These are phyloP conservation scores for Zaprionus ghesquierei DNA, from an alignment of 1,140 invertebrate genomes.

Conservation along the genomic window DNA sequence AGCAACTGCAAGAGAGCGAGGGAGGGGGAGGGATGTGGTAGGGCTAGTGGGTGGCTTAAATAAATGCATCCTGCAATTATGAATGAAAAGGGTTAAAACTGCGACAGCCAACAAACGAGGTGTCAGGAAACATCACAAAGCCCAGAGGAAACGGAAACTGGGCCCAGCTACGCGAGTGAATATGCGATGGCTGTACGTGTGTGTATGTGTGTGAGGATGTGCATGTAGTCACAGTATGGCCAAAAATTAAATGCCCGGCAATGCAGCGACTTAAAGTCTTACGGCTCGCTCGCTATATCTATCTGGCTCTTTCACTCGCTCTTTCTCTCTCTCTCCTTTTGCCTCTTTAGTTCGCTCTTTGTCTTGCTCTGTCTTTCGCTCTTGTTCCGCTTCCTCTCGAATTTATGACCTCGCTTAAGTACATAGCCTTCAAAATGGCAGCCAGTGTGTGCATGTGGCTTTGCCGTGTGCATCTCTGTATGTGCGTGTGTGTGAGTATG, in stretches of 20 bases:
- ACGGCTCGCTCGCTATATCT: slow-evolving; percentile 38
- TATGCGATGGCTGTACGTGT: background rate
- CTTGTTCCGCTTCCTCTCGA: slow-evolving; percentile 10
- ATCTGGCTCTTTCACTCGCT: background rate
- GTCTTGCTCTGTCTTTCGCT: background rate
- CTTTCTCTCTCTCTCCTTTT: background rate
- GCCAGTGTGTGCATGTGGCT: slow-evolving; percentile 19
- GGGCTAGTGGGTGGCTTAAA: slow-evolving; percentile 33
- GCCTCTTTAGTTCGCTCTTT: background rate
- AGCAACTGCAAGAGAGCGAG: background rate
- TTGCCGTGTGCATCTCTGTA: slow-evolving; percentile 16
- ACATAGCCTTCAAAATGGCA: slow-evolving; percentile 69
- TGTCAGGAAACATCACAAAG: slow-evolving; percentile 44
- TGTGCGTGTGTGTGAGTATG: slow-evolving; percentile 30
- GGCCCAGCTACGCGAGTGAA: slow-evolving; percentile 14
- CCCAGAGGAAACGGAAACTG: slow-evolving; percentile 51
- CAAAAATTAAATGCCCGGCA: slow-evolving; percentile 42
- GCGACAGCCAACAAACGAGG: slow-evolving; percentile 41
- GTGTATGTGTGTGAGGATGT: background rate
- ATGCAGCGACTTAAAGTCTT: slow-evolving; percentile 38
- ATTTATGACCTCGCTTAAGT: slow-evolving; percentile 74
- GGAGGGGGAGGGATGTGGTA: background rate
- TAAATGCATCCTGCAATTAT: slow-evolving; percentile 77
- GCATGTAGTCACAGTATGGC: slow-evolving; percentile 18
- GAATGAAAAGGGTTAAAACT: slow-evolving; percentile 54